phyloP scores from a whole-genome alignment of 92 coral and sea anemone species.

The Porites evermanni region DNA sequence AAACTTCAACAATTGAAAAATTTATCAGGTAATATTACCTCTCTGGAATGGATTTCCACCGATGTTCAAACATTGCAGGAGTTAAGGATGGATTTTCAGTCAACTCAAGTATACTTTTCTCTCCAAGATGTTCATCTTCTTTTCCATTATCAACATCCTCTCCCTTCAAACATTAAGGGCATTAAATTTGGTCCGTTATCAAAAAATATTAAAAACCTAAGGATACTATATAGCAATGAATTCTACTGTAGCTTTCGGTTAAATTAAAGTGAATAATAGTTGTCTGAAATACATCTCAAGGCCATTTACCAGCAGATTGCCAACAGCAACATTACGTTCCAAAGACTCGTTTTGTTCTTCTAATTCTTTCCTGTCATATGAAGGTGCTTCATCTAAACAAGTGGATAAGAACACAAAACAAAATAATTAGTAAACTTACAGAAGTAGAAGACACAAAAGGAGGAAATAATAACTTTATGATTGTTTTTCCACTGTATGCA shows the following conservation, averaged over 20 bases:
- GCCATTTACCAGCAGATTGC: slow-evolving; percentile 70
- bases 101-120: slow-evolving; percentile 28
- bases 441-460: too few relatives aligned
- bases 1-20: neutral
- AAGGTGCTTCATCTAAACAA: slow-evolving; percentile 20
- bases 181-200: neutral
- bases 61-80: slow-evolving; percentile 80
- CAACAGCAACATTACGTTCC: slow-evolving; percentile 64
- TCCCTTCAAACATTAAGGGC: neutral
- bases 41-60: slow-evolving; percentile 82
- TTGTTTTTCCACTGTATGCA: neutral
- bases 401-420: neutral
- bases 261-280: neutral
- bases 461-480: neutral
- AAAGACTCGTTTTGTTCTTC: slow-evolving; percentile 4
- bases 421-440: too few relatives aligned
- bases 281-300: neutral
- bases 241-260: too few relatives aligned
- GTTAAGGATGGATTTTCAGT: slow-evolving; percentile 71
- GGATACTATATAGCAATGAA: neutral
- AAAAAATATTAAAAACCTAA: too few relatives aligned
- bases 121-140: neutral
- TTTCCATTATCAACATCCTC: slow-evolving; percentile 12
- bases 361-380: neutral
- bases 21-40: slow-evolving; percentile 51